These are phyloP conservation scores for Chiloscyllium punctatum DNA, from an alignment of 2,797 vertebrate genomes.

Conservation along the genomic window DNA sequence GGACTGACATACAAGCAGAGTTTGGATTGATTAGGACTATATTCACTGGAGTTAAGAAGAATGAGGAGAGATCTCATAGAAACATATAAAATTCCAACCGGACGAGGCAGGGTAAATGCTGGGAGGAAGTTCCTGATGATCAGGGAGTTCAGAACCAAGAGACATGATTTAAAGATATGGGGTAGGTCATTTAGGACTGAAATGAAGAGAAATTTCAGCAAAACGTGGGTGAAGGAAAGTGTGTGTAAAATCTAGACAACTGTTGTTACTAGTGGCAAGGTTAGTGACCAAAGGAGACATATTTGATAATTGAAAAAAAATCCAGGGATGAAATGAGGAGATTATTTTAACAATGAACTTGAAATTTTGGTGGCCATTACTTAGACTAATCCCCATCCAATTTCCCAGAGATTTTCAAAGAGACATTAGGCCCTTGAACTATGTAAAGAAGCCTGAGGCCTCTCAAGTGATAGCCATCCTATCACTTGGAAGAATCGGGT, in stretches of 20 bases:
- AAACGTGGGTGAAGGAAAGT: too few relatives aligned
- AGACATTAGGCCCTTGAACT: not conserved
- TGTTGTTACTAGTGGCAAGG: not conserved
- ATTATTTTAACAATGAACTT: not conserved
- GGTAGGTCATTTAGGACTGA: too few relatives aligned
- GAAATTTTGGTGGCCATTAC: not conserved
- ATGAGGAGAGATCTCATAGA: too few relatives aligned
- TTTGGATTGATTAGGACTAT: too few relatives aligned
- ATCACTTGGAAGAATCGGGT: not conserved
- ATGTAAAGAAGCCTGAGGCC: not conserved
- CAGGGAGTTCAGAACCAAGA: too few relatives aligned
- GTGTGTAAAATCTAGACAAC: not conserved
- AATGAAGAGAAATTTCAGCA: too few relatives aligned
- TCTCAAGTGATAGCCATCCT: not conserved
- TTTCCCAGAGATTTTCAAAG: not conserved
- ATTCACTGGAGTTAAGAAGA: too few relatives aligned
- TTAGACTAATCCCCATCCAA: not conserved
- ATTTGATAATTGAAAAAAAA: not conserved
- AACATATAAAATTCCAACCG: too few relatives aligned
- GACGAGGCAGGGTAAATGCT: too few relatives aligned
- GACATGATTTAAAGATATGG: too few relatives aligned
- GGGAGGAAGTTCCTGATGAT: too few relatives aligned
- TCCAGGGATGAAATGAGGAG: not conserved
- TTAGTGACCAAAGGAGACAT: not conserved
- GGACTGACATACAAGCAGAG: too few relatives aligned